Base-by-base conservation (phyloP, 2,113 vertebrate species). In the Hyla sarda region DNA sequence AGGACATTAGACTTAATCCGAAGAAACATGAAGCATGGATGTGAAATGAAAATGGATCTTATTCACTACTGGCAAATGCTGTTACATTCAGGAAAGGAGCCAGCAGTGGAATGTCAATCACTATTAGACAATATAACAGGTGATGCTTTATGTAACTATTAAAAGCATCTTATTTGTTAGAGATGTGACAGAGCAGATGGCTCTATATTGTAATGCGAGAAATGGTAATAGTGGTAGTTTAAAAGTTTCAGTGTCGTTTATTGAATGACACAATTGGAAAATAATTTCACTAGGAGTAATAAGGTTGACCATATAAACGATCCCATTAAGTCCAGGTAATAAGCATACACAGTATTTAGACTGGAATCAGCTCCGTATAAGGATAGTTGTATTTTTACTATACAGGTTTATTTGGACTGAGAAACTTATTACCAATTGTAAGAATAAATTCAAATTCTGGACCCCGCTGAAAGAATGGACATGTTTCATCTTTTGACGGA, bases 31-130 rank as follows among this genome's bases (percentile, higher is more conserved):
- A 89, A 60, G 77, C 62, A 28, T 0, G 89, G 88, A 60, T 88
- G 88, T 73, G 88, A 89, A 88, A 84, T 79, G 12, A 88, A 87
- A 62, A 85, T 90, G 83, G 87, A 90, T 32, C 85, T 92, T 19
- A 3, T 87, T 34, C 86, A 87, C 80, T 89, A 85, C 75, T 90
- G 89, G 90, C 62, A 82, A 3, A 32, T 87, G 0, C 73, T 91
- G 11, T 41, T 13, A 0, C 67, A 84, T 32, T 85, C 85, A 0
- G 88, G 89, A 0, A 85, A n/a, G 1, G 88, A 90, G 2, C 62
- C 45, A 7, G 16, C 77, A 0, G 47, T 47, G 47, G 84, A 87
- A 41, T 90, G 74, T 32, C 72, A 88, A 13, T 62, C 45, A 41
- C 72, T 88, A 0, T 88, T 75, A 81, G 37, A 83, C 78, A 88